Base-by-base conservation (phyloP, 2,797 vertebrate species). In the Merluccius polli region DNA sequence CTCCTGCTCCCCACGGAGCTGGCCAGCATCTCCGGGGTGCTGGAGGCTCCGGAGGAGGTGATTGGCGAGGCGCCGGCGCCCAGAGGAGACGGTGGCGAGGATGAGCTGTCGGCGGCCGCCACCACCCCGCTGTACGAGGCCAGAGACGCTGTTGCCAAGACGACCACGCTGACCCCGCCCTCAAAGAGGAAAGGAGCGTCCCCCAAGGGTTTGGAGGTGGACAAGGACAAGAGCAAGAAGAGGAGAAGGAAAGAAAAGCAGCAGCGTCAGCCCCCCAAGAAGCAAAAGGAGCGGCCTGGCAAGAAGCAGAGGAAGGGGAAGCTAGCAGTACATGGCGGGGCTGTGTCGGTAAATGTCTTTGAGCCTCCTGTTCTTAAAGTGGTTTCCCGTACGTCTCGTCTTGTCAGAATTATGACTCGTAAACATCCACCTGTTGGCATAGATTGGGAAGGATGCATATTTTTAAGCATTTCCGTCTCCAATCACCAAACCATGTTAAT, bases 31-130 rank as follows among this genome's bases (percentile, higher is more conserved):
- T 93, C 95, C 5, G 95, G 95, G 7, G 95, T 97, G 44, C 90
- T 97, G 70, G 96, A 97, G 86, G 96, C 96, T 0, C 96, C 96
- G 0, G 96, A 98, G 90, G 96, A 96, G 88, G 94, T 97, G 1
- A 95, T 97, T 31, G 94, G 93, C 10, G 95, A 96, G 63, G 86
- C 88, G 0, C 75, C 82, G 68, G 84, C 85, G 0, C 70, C 81
- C 71, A 88, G 84, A 80, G 86, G 76, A 11, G 93, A 93, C 27
- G 6, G 84, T 27, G 87, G 81, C 6, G 92, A 93, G 4, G 83
- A 79, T 35, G 59, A 65, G n/a, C 59, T 27, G 9, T 27, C 59
- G 59, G 41, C 90, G 2, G 36, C 89, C 33, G 16, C 82, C 8
- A 68, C 88, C 59, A 90, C 84, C 18, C 81, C 83, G 27, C 81